Base-by-base conservation (phyloP, 1,140 invertebrate genomes). In the Dolichoris vasculosae region DNA sequence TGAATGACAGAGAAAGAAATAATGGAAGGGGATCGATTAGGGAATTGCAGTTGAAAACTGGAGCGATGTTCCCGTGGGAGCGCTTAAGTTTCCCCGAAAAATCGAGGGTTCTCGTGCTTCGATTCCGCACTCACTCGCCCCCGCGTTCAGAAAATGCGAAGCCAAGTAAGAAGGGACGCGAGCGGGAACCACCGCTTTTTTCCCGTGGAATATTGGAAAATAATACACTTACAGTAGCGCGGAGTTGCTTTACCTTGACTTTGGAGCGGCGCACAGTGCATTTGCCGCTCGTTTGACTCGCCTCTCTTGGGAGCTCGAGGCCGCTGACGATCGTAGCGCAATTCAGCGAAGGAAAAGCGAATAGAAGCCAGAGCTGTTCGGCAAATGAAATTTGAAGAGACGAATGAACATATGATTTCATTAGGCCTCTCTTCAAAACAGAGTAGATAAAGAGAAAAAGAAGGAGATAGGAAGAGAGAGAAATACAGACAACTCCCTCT, bases 191-290 rank as follows among this genome's bases (percentile, higher is more conserved):
- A 8, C 43, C 40, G 13, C 30, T 35, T 85, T 51, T 83, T 77
- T 85, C 86, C 81, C 83, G 73, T 84, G 82, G 87, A 89, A 90
- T 90, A 91, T 91, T 88, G 90, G 89, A 90, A 90, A 90, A 90
- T 90, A 91, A 91, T 91, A 89, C 88, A 90, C 89, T 88, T 88
- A 85, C 78, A 67, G n/a, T 71, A 40, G 51, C 73, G 55, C 35
- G 38, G 59, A 59, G 67, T 69, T 69, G 32, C 51, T 59, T 35
- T 78, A 9, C 26, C 40, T 46, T 9, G 8, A 17, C 40, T 46
- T 46, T 11, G 6, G 48, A 51, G 40, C 35, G 23, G 30, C 35
- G 32, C 46, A 20, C 38, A 43, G 8, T 77, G 79, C 84, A 78
- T 86, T 86, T 86, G 80, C 84, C 73, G 80, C 79, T 86, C 84